Evolutionary conservation across 2,888 invertebrate genomes (phyloP).

Genomic region (Muschampia plurimacula): DNA sequence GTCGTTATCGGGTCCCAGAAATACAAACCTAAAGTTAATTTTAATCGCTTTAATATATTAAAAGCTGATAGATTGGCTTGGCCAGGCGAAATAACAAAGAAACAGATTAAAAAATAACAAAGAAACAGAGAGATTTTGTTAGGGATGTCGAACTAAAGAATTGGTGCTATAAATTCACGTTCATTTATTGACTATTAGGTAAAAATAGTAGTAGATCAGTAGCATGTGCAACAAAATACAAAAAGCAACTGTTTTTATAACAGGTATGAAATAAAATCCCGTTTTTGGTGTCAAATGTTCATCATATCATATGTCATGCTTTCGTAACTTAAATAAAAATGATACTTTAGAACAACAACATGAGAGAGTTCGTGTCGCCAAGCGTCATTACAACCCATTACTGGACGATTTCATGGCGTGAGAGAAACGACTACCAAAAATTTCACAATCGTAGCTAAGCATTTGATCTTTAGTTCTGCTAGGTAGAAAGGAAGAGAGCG

Average conservation of each 20-base stretch:
- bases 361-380: conserved; percentile 50
- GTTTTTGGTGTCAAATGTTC: conserved; percentile 3
- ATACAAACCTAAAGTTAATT: too few relatives aligned
- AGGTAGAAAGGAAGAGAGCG: conserved; percentile 29
- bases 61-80: too few relatives aligned
- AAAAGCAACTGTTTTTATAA: background rate
- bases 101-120: too few relatives aligned
- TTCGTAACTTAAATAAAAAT: conserved; percentile 26
- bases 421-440: conserved; percentile 43
- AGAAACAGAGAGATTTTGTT: too few relatives aligned
- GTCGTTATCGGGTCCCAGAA: too few relatives aligned
- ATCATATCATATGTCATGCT: conserved; percentile 10
- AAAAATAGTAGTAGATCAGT: background rate
- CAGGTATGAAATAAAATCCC: background rate
- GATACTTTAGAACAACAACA: conserved; percentile 40
- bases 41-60: too few relatives aligned
- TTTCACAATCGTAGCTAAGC: conserved; percentile 33
- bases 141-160: too few relatives aligned
- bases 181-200: background rate
- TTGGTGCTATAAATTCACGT: background rate
- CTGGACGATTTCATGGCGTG: conserved; percentile 50
- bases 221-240: background rate
- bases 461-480: conserved; percentile 36
- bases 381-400: conserved; percentile 55
- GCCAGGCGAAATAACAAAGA: too few relatives aligned